A percentile compares a stretch with the other conserved stretches of the same genome.
These are phyloP conservation scores for Tipula vernalis DNA, from an alignment of 2,888 invertebrate genomes.

Conservation along the genomic window DNA sequence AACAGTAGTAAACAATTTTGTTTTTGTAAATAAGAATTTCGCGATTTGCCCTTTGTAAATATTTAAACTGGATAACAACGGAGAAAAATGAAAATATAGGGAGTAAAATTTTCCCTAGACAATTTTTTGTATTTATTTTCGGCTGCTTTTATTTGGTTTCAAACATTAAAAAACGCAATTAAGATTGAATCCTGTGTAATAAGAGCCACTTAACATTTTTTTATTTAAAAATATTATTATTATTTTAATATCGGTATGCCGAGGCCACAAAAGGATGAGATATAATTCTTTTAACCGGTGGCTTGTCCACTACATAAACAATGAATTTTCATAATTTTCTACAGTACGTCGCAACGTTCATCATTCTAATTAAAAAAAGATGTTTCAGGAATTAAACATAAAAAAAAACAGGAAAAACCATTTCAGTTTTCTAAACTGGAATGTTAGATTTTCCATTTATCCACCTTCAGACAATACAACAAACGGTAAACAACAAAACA, in stretches of 20 bases:
- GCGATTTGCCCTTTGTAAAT: not conserved
- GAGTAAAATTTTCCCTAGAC: not conserved
- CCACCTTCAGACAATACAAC: not conserved
- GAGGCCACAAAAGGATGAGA: not conserved
- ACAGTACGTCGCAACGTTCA: not conserved
- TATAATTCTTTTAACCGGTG: not conserved
- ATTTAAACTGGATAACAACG: not conserved
- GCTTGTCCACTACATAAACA: not conserved
- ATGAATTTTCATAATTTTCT: not conserved
- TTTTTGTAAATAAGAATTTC: not conserved
- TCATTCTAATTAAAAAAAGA: slow-evolving; percentile 1
- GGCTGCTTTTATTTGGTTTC: not conserved
- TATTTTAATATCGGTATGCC: not conserved
- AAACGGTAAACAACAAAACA: not conserved
- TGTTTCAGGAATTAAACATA: not conserved
- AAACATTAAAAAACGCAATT: slow-evolving; percentile 10
- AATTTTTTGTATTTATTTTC: not conserved
- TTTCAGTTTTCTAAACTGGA: not conserved
- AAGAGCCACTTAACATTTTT: slow-evolving; percentile 10
- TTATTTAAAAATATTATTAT: not conserved
- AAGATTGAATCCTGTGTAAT: slow-evolving; percentile 7
- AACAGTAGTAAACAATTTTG: not conserved
- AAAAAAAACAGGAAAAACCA: not conserved
- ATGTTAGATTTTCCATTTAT: not conserved
- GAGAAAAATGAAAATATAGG: not conserved